phyloP scores from a whole-genome alignment of 2,113 vertebrate genomes.

The Cyanoramphus novaezelandiae region DNA sequence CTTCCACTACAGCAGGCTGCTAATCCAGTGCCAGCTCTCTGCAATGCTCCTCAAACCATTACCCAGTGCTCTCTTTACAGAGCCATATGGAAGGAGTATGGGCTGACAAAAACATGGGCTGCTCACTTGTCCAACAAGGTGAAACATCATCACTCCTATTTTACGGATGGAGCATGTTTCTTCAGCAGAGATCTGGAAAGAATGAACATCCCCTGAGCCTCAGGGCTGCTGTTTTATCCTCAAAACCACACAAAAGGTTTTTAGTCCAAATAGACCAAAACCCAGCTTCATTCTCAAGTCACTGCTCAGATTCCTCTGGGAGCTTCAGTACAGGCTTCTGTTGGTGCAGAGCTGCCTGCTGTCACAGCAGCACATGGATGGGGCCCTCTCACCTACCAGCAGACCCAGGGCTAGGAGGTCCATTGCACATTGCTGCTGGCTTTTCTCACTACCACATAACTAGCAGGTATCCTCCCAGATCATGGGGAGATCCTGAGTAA shows the following conservation, averaged over 20 bases:
- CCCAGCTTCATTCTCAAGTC: neutral
- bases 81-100: accelerated
- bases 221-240: neutral
- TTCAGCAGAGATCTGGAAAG: neutral
- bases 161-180: neutral
- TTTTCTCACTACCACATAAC: neutral
- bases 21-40: neutral
- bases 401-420: neutral
- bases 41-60: neutral
- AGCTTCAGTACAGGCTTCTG: neutral
- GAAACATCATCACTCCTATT: neutral
- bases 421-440: accelerated
- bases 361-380: neutral
- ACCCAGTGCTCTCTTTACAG: accelerated
- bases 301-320: neutral
- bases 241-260: slow-evolving; percentile 14
- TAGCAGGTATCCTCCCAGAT: neutral
- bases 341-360: neutral
- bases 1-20: neutral
- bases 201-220: neutral
- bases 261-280: neutral
- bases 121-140: neutral
- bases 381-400: neutral
- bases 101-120: neutral
- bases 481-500: neutral